A percentile compares a stretch with the other conserved stretches of the same genome.
Evolutionary conservation across 2,797 vertebrate species (phyloP).

Genomic region (Anomalospiza imberbis): DNA sequence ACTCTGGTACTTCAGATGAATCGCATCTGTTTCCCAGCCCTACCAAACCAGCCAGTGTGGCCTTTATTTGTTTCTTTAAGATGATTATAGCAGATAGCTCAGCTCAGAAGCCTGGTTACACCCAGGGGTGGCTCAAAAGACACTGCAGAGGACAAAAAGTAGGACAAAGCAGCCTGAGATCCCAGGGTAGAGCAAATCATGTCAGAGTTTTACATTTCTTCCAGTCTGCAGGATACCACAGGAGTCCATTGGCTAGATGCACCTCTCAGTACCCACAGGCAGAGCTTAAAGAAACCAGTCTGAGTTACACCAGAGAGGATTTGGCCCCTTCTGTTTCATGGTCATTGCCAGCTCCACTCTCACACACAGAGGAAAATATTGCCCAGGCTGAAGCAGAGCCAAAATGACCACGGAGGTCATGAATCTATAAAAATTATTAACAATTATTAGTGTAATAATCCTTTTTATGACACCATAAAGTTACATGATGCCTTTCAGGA

Average conservation of each 20-base stretch:
- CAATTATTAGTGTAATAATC: constrained; percentile 59
- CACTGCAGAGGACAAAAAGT: constrained; percentile 45
- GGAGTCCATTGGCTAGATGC: not conserved
- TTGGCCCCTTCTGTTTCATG: not conserved
- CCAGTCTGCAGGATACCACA: not conserved
- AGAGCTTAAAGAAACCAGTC: not conserved
- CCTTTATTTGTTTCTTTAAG: constrained; percentile 16
- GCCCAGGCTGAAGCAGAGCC: constrained; percentile 31
- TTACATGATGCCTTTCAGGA: constrained; percentile 42
- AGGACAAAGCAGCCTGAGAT: constrained; percentile 18
- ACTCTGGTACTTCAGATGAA: not conserved
- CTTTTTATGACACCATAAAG: constrained; percentile 55
- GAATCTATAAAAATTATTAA: constrained; percentile 54
- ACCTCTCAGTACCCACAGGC: not conserved
- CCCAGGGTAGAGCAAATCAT: constrained; percentile 5
- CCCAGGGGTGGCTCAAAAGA: constrained; percentile 40
- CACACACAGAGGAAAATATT: not conserved
- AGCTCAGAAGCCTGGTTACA: constrained; percentile 25
- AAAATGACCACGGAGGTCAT: constrained; percentile 52
- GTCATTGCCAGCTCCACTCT: not conserved
- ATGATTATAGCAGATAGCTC: constrained; percentile 4
- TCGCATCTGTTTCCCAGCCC: not conserved
- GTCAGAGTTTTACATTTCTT: not conserved
- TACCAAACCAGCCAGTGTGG: not conserved
- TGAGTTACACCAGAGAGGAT: not conserved